A percentile compares a stretch with the other conserved stretches of the same genome.
phyloP scores from a whole-genome alignment of 1,140 invertebrate species.

The Halictus rubicundus region DNA sequence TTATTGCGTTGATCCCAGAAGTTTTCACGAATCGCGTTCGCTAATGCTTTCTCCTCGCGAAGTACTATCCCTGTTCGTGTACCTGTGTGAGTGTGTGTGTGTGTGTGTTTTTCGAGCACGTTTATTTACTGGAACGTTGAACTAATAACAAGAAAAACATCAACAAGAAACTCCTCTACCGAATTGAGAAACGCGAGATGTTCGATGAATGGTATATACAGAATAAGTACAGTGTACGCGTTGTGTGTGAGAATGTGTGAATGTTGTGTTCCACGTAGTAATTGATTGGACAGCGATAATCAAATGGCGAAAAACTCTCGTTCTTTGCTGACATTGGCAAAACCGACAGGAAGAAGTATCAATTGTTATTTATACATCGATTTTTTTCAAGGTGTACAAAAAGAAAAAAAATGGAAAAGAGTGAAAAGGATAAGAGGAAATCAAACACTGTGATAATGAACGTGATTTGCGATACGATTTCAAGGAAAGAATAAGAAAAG shows the following conservation, averaged over 20 bases:
- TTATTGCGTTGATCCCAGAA: constrained; percentile 70
- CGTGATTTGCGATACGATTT: constrained; percentile 20
- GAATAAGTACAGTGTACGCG: constrained; percentile 25
- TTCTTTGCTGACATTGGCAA: too few species aligned
- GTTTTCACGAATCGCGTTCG: constrained; percentile 72
- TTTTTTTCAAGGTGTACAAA: too few species aligned
- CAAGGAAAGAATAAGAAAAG: constrained; percentile 24
- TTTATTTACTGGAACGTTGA: constrained; percentile 16
- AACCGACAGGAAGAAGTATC: too few species aligned
- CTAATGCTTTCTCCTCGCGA: constrained; percentile 42
- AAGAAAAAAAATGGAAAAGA: too few species aligned
- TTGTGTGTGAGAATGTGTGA: too few species aligned
- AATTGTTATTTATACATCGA: too few species aligned
- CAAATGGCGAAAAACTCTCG: background rate
- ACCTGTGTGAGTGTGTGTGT: too few species aligned
- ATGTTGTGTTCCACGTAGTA: background rate
- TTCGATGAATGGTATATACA: constrained; percentile 13
- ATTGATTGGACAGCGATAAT: background rate
- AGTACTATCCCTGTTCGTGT: too few species aligned
- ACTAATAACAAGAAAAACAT: background rate
- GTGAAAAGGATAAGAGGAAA: too few species aligned
- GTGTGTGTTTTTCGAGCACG: background rate
- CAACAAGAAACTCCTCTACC: constrained; percentile 9
- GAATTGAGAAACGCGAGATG: constrained; percentile 27
- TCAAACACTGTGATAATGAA: too few species aligned